Conservation (phyloP, 2,797 vertebrate genomes). For the Florisuga fusca region DNA sequence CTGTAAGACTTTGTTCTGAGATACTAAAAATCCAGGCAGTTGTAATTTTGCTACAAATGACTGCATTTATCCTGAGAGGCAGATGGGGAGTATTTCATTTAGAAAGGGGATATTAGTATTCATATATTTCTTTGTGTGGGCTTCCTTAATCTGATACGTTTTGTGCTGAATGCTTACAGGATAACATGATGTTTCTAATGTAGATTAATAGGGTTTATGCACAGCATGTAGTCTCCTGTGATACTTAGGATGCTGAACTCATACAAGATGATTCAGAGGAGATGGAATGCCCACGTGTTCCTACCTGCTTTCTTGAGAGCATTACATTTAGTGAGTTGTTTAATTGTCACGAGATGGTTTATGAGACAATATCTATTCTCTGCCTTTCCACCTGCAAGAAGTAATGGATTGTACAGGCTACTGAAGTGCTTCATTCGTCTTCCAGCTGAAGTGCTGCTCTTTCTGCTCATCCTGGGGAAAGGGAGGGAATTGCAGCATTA, state of each 20-base stretch:
- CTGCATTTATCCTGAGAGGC: conserved; percentile 10
- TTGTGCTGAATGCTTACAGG: not conserved
- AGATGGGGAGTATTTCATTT: conserved; percentile 39
- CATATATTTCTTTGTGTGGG: conserved; percentile 46
- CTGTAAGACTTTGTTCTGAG: not conserved
- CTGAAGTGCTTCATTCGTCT: conserved; percentile 38
- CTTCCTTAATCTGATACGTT: conserved; percentile 36
- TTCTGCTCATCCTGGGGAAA: not conserved
- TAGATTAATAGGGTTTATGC: conserved; percentile 24
- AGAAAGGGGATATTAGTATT: conserved; percentile 39
- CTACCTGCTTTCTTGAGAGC: not conserved
- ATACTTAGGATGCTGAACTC: conserved; percentile 23
- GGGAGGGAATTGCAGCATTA: conserved; percentile 7
- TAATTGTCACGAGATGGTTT: conserved; percentile 16
- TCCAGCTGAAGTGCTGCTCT: conserved; percentile 29
- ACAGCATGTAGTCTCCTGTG: conserved; percentile 21
- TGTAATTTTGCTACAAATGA: conserved; percentile 26
- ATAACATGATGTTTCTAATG: conserved; percentile 10
- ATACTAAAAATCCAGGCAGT: not conserved
- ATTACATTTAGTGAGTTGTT: conserved; percentile 36
- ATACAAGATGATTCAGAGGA: conserved; percentile 26
- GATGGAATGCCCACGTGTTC: not conserved
- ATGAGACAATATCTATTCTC: conserved; percentile 8
- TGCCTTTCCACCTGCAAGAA: conserved; percentile 25
- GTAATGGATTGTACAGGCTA: conserved; percentile 12